Evolutionary conservation across 2,888 invertebrate genomes (phyloP).

Genomic region (Hydrotaea diabolus): DNA sequence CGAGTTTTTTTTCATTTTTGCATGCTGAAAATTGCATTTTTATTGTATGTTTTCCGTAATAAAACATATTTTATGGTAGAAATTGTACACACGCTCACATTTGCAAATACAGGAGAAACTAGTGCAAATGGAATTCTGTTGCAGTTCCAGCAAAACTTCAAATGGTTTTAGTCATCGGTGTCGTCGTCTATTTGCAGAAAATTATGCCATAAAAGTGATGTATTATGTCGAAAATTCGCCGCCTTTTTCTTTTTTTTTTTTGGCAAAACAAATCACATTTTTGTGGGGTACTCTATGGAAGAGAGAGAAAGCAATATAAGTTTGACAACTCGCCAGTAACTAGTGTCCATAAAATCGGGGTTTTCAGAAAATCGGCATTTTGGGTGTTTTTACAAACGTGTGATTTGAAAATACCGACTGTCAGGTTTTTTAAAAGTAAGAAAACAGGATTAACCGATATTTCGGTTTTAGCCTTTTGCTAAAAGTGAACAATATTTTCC

Average conservation of each 20-base stretch:
- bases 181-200: slow-evolving; percentile 14
- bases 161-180: slow-evolving; percentile 17
- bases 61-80: slow-evolving; percentile 65
- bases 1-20: slow-evolving; percentile 54
- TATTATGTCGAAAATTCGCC: slow-evolving; percentile 28
- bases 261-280: slow-evolving; percentile 23
- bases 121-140: slow-evolving; percentile 8
- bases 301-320: not conserved
- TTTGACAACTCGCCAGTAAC: not conserved
- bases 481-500: too few relatives aligned
- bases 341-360: too few relatives aligned
- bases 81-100: not conserved
- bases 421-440: too few relatives aligned
- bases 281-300: not conserved
- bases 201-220: slow-evolving; percentile 40
- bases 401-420: too few relatives aligned
- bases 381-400: too few relatives aligned
- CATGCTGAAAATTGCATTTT: slow-evolving; percentile 61
- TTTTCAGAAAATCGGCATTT: too few relatives aligned
- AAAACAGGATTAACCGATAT: too few relatives aligned
- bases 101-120: not conserved
- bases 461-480: too few relatives aligned
- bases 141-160: slow-evolving; percentile 12
- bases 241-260: slow-evolving; percentile 13
- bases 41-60: slow-evolving; percentile 60